Evolutionary conservation across 2,888 invertebrate species (phyloP), one percentile per base, ranked within the genome.

Genomic region (Drepana falcataria): DNA sequence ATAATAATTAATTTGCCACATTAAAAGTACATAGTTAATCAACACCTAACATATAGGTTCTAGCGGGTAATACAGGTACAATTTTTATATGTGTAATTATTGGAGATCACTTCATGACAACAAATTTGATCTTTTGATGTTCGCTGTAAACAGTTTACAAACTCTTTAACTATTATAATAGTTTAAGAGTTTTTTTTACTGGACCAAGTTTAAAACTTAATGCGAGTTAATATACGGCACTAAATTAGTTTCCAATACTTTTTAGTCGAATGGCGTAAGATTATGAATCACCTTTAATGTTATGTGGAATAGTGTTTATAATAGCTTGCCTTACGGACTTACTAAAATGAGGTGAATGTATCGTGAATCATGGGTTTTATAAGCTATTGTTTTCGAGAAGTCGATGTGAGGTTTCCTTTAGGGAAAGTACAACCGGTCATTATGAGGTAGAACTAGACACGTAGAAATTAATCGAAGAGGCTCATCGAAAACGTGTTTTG

Each of bases 181-280:
- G 21, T 21, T 21, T 21, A 21, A 1, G 21, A 21, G 21, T 21
- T 21, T 21, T 1, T n/a, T n/a, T n/a, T n/a, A n/a, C n/a, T n/a
- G n/a, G n/a, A n/a, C n/a, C 0, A 21, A 21, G 21, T 21, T 21
- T 21, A 21, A 21, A 21, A 21, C 21, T 21, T 21, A 1, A 48
- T 56, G 53, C 55, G 44, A 48, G 54, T 75, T 21, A 21, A 21
- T 21, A 21, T 21, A 21, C 21, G 21, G 21, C 21, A 21, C 21
- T 1, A 21, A 21, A 21, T 21, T 21, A 21, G 21, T 21, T 21
- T 21, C 21, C 21, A 21, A 21, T 21, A 21, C 21, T 51, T 51
- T 41, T 40, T 51, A 51, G 34, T 51, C 4, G 33, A 40, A 5
- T 2, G 34, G 4, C 2, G 33, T 7, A 3, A 40, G 5, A n/a